phyloP scores from a whole-genome alignment of 2,797 vertebrate species.

The Sebastes trivittatus region DNA sequence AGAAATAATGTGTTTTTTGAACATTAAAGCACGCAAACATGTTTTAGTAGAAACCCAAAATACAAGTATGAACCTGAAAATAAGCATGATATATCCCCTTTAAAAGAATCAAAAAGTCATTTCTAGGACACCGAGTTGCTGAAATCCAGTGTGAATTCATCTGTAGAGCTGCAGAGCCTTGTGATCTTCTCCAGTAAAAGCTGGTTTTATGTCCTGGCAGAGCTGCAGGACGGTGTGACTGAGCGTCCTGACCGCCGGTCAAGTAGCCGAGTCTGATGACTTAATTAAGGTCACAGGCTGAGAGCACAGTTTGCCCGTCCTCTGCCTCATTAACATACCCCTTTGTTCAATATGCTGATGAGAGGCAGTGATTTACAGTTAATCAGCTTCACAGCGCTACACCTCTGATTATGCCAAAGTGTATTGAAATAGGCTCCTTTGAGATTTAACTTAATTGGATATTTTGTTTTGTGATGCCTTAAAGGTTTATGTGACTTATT shows the following conservation, averaged over 20 bases:
- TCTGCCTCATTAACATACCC: constrained; percentile 64
- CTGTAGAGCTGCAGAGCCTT: background rate
- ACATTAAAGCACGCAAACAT: background rate
- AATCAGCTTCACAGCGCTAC: constrained; percentile 5
- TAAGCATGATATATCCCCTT: background rate
- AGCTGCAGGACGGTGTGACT: constrained; percentile 50
- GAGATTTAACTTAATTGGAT: background rate
- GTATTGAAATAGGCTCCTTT: background rate
- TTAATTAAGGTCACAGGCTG: constrained; percentile 81
- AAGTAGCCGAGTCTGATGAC: constrained; percentile 81
- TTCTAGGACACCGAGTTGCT: background rate
- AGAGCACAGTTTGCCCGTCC: constrained; percentile 53
- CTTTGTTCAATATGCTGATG: constrained; percentile 51
- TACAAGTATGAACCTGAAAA: background rate
- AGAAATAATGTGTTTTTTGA: background rate
- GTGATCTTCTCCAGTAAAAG: constrained; percentile 4
- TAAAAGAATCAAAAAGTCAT: background rate
- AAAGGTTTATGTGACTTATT: constrained; percentile 20
- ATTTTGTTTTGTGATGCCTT: background rate
- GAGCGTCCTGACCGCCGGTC: constrained; percentile 72
- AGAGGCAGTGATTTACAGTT: constrained; percentile 48
- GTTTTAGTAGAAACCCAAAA: background rate
- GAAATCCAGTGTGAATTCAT: background rate
- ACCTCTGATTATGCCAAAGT: background rate
- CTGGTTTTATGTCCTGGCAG: constrained; percentile 35